Conservation (phyloP, 53 echinoderm and acorn worm genomes). For the Glandiceps talaboti region DNA sequence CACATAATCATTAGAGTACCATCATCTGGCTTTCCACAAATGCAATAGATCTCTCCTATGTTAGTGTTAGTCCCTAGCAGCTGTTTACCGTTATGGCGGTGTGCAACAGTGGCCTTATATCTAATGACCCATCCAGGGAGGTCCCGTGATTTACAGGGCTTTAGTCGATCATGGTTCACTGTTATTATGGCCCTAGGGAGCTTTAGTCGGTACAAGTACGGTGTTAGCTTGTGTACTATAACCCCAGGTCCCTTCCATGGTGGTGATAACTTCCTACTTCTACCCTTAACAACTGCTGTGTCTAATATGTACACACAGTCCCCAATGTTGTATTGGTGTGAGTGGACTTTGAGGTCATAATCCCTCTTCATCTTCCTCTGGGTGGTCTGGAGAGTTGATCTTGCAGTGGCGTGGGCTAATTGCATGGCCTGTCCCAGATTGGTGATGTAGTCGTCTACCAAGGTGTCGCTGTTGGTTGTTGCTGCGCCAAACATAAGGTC, state of each 20-base stretch:
- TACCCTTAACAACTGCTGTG: slow-evolving; percentile 18
- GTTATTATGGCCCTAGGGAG: slow-evolving; percentile 15
- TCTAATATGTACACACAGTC: slow-evolving; percentile 11
- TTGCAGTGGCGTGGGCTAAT: slow-evolving; percentile 12
- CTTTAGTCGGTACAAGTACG: slow-evolving; percentile 24
- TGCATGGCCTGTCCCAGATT: slow-evolving; percentile 11
- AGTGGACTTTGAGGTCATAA: slow-evolving; percentile 6
- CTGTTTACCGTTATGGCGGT: neutral
- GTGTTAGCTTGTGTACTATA: slow-evolving; percentile 5
- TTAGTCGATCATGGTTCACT: slow-evolving; percentile 30
- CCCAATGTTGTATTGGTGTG: slow-evolving; percentile 4
- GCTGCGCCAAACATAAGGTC: too few relatives aligned
- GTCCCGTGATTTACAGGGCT: slow-evolving; percentile 19
- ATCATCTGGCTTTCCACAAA: slow-evolving; percentile 14
- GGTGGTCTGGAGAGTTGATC: slow-evolving; percentile 6
- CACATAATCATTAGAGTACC: slow-evolving; percentile 16
- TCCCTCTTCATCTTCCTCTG: slow-evolving; percentile 17
- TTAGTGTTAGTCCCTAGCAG: neutral
- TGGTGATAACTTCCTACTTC: slow-evolving; percentile 19
- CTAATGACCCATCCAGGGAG: too few relatives aligned
- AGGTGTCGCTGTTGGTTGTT: too few relatives aligned
- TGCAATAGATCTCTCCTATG: slow-evolving; percentile 8
- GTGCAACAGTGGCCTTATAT: too few relatives aligned
- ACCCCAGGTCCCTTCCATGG: slow-evolving; percentile 35
- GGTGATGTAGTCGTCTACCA: slow-evolving; percentile 5